Base-by-base conservation (phyloP, 2,888 invertebrate genomes). In the Dorcus parallelipipedus region DNA sequence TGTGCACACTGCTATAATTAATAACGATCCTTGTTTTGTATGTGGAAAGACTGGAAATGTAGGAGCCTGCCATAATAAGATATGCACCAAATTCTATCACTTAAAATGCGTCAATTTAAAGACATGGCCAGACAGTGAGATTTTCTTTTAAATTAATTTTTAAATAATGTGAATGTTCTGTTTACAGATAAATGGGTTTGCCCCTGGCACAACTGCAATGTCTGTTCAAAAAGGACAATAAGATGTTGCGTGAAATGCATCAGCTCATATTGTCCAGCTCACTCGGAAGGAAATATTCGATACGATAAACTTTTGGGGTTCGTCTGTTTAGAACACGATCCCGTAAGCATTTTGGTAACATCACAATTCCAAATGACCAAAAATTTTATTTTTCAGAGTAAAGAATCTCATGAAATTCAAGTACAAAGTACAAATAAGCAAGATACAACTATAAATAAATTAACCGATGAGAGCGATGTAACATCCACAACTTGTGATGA, bases 201-300 rank as follows among this genome's bases (percentile, higher is more conserved):
- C 64, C 76, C 78, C 3, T 73, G 77, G 68, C 79, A 79, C 60
- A 75, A 72, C 51, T 79, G 79, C 60, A 76, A 75, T 54, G 59
- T 72, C 38, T 79, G 79, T 60, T 64, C 72, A 3, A 77, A 77
- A 62, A 65, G 77, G 38, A 78, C 78, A 7, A 74, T 74, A 23
- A 67, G 78, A 51, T 76, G 75, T 61, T 79, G 79, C 60, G 68
- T 72, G 7, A 73, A 71, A 60, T 79, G 79, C 60, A 67, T 72
- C 47, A 76, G 76, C 60, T 76, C 79, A 1, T 79, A 73, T 62
- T 79, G 79, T 61, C 76, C 77, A 2, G 60, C 69, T 23, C 79
- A 79, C 70, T 73, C 76, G 0, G 71, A 75, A 33, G 76, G 75
- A n/a, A 75, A 75, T 56, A 67, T 79, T 14, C 67, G 75, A 51